phyloP scores from a whole-genome alignment of 2,888 invertebrate genomes.

The Pandemis corylana region DNA sequence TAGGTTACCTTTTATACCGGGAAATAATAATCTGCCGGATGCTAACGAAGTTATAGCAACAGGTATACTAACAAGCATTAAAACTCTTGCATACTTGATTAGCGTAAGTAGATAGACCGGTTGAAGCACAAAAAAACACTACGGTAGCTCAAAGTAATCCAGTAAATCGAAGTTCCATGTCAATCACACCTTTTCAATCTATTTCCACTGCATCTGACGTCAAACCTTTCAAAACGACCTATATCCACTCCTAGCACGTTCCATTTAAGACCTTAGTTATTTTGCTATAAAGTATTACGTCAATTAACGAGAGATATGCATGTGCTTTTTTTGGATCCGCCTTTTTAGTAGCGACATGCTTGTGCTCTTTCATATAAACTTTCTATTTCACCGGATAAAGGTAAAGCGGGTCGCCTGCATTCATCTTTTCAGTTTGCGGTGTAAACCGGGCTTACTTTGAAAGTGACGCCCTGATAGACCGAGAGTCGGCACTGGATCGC shows the following conservation, averaged over 20 bases:
- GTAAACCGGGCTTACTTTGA: slow-evolving; percentile 65
- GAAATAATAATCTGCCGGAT: too few species aligned
- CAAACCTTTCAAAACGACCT: slow-evolving; percentile 15
- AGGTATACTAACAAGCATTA: too few species aligned
- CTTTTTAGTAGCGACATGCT: slow-evolving; percentile 4
- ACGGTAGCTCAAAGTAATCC: slow-evolving; percentile 16
- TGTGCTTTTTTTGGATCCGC: neutral
- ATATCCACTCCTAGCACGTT: neutral
- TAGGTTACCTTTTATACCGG: too few species aligned
- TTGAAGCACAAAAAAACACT: neutral
- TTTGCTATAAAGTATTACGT: neutral
- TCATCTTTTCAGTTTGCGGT: slow-evolving; percentile 66
- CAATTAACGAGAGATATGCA: neutral
- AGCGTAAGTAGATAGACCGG: neutral
- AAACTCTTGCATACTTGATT: too few species aligned
- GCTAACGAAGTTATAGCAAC: too few species aligned
- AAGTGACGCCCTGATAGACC: slow-evolving; percentile 55
- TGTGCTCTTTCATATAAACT: slow-evolving; percentile 50
- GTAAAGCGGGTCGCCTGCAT: slow-evolving; percentile 61
- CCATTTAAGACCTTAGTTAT: neutral
- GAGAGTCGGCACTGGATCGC: neutral
- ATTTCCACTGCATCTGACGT: slow-evolving; percentile 13
- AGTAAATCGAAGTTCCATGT: slow-evolving; percentile 13
- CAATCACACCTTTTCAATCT: slow-evolving; percentile 32
- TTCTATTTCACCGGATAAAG: slow-evolving; percentile 58